Percentiles rank a stretch among this genome's conserved stretches.
These are phyloP conservation scores for Catostomus latipinnis DNA, from an alignment of 2,797 vertebrate genomes.

Conservation along the genomic window DNA sequence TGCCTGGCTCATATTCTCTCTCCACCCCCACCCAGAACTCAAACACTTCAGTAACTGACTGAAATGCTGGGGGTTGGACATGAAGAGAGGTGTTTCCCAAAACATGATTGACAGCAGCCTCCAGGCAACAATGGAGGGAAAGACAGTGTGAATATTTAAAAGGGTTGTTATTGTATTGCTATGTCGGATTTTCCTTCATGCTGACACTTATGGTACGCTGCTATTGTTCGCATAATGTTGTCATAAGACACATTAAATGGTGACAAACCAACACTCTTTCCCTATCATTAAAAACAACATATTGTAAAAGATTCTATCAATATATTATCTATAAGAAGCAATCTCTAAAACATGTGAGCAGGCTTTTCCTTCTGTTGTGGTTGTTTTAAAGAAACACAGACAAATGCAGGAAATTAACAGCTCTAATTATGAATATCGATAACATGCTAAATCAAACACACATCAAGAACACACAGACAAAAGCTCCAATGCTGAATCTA, in stretches of 20 bases:
- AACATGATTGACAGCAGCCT: constrained; percentile 59
- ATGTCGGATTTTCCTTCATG: constrained; percentile 27
- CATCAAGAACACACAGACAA: constrained; percentile 1
- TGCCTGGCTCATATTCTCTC: constrained; percentile 28
- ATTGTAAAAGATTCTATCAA: constrained; percentile 14
- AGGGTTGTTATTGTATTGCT: constrained; percentile 47
- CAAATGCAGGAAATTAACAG: constrained; percentile 51
- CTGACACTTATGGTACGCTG: constrained; percentile 27
- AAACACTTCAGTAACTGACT: constrained; percentile 60
- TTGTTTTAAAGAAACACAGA: constrained; percentile 30
- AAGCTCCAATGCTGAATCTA: background rate
- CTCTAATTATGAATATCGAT: constrained; percentile 53
- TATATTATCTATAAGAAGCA: constrained; percentile 23
- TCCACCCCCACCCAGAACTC: constrained; percentile 33
- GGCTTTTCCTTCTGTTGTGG: constrained; percentile 10
- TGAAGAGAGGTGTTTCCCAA: constrained; percentile 25
- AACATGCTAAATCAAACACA: constrained; percentile 31
- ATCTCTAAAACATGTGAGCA: constrained; percentile 24
- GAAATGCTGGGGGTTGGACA: constrained; percentile 50
- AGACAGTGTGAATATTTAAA: constrained; percentile 59
- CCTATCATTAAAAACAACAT: constrained; percentile 2
- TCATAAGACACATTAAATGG: constrained; percentile 21
- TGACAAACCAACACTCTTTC: constrained; percentile 10
- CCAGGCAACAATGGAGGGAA: constrained; percentile 44
- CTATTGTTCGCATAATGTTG: constrained; percentile 29